A percentile compares a stretch with the other conserved stretches of the same genome.
phyloP scores from a whole-genome alignment of 2,113 vertebrate genomes.

The Semnornis frantzii region DNA sequence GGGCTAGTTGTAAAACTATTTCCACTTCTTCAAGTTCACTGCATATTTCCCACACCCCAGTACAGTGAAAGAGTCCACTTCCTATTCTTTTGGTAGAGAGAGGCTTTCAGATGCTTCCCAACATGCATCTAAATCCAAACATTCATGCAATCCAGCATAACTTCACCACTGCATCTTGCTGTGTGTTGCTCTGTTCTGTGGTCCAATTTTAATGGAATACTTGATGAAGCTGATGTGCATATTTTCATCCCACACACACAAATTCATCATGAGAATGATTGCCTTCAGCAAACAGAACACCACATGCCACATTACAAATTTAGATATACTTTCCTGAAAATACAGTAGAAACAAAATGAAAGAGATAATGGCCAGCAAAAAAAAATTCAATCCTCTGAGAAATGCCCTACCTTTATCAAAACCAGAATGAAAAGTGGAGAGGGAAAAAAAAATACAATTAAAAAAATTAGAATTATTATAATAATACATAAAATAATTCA shows the following conservation, averaged over 20 bases:
- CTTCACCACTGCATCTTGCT: background rate
- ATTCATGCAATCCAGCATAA: conserved; percentile 15
- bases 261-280: conserved; percentile 31
- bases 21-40: background rate
- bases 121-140: conserved; percentile 18
- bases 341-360: background rate
- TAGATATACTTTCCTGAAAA: conserved; percentile 6
- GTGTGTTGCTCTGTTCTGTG: background rate
- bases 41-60: background rate
- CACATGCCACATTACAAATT: background rate
- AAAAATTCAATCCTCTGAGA: background rate
- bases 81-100: background rate
- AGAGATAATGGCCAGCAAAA: background rate
- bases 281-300: conserved; percentile 38
- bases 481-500: background rate
- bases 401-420: background rate
- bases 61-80: background rate
- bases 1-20: background rate
- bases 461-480: background rate
- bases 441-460: background rate
- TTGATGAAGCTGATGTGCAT: conserved; percentile 23
- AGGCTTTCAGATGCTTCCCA: background rate
- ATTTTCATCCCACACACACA: conserved; percentile 38
- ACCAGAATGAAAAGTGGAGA: background rate
- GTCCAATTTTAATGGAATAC: conserved; percentile 36